phyloP scores from a whole-genome alignment of 2,113 vertebrate genomes.

The Prietella phreatophila region DNA sequence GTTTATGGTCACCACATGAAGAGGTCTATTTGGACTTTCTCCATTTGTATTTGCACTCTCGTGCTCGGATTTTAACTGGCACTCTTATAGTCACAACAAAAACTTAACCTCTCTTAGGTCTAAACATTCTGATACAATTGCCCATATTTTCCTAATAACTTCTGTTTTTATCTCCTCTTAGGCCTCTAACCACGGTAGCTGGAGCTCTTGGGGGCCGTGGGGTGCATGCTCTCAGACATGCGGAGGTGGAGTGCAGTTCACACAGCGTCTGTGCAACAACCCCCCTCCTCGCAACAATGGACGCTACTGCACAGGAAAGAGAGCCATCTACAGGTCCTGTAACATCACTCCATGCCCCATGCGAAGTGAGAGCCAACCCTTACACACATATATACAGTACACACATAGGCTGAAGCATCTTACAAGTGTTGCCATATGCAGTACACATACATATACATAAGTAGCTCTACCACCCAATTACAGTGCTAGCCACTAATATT shows the following conservation, averaged over 20 bases:
- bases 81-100: not conserved
- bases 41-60: not conserved
- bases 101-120: not conserved
- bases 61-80: not conserved
- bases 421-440: not conserved
- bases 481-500: no score
- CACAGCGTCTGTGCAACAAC: slow-evolving; percentile 93
- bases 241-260: slow-evolving; percentile 91
- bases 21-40: not conserved
- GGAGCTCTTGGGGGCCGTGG: slow-evolving; percentile 97
- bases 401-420: not conserved
- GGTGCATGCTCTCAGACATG: slow-evolving; percentile 89
- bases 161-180: slow-evolving; percentile 57
- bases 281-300: slow-evolving; percentile 92
- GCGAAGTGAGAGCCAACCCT: slow-evolving; percentile 70
- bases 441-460: not conserved
- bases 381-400: not conserved
- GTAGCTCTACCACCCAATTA: not conserved
- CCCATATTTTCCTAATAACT: not conserved
- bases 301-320: slow-evolving; percentile 92
- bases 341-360: slow-evolving; percentile 77
- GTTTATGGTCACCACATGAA: not conserved
- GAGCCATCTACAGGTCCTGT: slow-evolving; percentile 91
- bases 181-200: slow-evolving; percentile 94
- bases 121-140: not conserved